Evolutionary conservation across 2,797 vertebrate species (phyloP).

Genomic region (Galaxias olidus): DNA sequence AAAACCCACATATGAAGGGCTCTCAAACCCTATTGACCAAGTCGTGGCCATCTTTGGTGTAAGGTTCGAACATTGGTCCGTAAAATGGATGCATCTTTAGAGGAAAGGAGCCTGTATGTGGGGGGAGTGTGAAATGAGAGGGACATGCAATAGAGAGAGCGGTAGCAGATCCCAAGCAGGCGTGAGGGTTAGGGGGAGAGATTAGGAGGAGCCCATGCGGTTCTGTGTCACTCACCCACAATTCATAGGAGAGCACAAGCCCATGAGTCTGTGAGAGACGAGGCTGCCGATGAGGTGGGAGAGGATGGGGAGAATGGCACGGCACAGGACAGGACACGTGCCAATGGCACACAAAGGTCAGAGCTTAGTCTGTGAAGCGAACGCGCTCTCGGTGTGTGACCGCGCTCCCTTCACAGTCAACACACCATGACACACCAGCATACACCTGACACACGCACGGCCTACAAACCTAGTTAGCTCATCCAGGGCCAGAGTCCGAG

Average conservation of each 20-base stretch:
- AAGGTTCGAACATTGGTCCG: no score
- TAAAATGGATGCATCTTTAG: no score
- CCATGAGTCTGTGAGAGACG: constrained; percentile 74
- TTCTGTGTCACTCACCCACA: constrained; percentile 78
- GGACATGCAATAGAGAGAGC: constrained; percentile 13
- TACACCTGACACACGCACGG: no score
- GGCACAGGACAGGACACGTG: constrained; percentile 47
- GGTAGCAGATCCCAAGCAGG: constrained; percentile 11
- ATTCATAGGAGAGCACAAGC: constrained; percentile 78
- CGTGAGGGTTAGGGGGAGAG: constrained; percentile 25
- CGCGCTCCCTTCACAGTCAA: background rate
- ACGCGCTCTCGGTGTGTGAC: constrained; percentile 1
- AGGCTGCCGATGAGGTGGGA: constrained; percentile 53
- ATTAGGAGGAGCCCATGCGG: constrained; percentile 53
- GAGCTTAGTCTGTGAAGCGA: constrained; percentile 27
- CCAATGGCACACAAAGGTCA: constrained; percentile 48
- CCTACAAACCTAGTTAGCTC: no score
- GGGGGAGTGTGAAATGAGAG: no score
- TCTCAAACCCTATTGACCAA: constrained; percentile 25
- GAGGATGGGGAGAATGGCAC: constrained; percentile 43
- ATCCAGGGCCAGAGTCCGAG: background rate
- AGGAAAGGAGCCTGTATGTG: no score
- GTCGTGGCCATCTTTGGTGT: background rate
- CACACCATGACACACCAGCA: no score
- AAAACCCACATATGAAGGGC: constrained; percentile 27